Percentiles rank a stretch among this genome's conserved stretches.
phyloP scores from a whole-genome alignment of 2,888 invertebrate genomes.

The Cryptophagus acutangulus region DNA sequence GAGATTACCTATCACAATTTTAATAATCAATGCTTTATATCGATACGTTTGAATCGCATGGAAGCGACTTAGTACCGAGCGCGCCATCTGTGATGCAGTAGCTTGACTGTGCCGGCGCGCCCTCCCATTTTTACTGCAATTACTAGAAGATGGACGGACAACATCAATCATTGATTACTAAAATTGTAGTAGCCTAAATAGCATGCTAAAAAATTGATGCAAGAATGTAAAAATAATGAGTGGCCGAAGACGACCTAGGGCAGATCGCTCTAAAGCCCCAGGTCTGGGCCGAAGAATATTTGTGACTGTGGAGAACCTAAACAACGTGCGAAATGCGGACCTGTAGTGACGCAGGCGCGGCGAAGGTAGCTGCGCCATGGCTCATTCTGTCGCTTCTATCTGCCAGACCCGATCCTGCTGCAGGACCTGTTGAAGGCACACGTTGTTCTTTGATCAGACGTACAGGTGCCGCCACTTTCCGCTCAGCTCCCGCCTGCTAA shows the following conservation, averaged over 20 bases:
- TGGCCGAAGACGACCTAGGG: conserved; percentile 22
- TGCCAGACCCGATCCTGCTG: conserved; percentile 16
- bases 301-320: conserved; percentile 19
- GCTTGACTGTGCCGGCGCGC: too few relatives aligned
- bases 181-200: conserved; percentile 5
- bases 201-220: conserved; percentile 12
- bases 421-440: conserved; percentile 37
- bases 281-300: conserved; percentile 12
- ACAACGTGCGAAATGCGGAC: conserved; percentile 41
- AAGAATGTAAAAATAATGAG: conserved; percentile 11
- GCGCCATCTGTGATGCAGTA: too few relatives aligned
- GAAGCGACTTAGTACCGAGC: too few relatives aligned
- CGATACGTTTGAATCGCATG: too few relatives aligned
- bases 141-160: too few relatives aligned
- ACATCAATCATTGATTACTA: too few relatives aligned
- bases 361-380: conserved; percentile 48
- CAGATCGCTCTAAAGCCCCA: conserved; percentile 21
- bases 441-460: conserved; percentile 24
- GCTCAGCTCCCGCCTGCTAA: conserved; percentile 30
- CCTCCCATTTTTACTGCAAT: too few relatives aligned
- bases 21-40: too few relatives aligned
- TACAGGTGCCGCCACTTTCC: conserved; percentile 34
- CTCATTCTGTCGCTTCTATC: conserved; percentile 42
- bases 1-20: too few relatives aligned
- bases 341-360: conserved; percentile 51